A percentile compares a stretch with the other conserved stretches of the same genome.
Evolutionary conservation across 2,113 vertebrate species (phyloP).

Genomic region (Morone chrysops): DNA sequence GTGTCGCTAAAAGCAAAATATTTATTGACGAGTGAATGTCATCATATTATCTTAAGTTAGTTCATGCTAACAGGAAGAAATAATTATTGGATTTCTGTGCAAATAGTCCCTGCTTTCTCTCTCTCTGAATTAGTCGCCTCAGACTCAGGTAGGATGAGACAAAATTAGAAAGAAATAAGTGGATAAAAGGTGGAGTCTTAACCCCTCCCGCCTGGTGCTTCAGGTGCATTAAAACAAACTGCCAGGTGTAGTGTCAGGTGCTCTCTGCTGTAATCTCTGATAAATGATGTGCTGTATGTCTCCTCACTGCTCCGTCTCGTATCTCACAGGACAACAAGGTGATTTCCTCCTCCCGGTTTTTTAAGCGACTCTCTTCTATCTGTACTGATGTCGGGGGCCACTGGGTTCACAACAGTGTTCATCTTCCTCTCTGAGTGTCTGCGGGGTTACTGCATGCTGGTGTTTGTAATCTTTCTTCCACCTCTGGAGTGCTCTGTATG

Average conservation of each 20-base stretch:
- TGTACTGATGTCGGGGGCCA: constrained; percentile 42
- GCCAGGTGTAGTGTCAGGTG: background rate
- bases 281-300: constrained; percentile 57
- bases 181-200: background rate
- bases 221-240: background rate
- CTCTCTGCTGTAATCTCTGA: constrained; percentile 17
- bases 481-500: constrained; percentile 14
- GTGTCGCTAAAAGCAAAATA: no score
- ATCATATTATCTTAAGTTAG: no score
- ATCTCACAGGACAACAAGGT: constrained; percentile 90
- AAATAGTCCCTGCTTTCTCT: no score
- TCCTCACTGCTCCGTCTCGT: constrained; percentile 81
- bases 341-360: constrained; percentile 79
- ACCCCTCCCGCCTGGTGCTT: background rate
- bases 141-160: background rate
- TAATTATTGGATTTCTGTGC: no score
- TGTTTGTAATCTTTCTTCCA: background rate
- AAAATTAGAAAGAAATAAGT: background rate
- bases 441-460: constrained; percentile 37
- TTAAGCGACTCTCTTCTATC: constrained; percentile 11
- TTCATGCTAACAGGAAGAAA: no score
- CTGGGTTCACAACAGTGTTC: constrained; percentile 55
- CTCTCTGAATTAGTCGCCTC: no score
- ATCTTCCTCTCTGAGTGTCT: constrained; percentile 76
- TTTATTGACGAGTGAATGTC: no score